Base-by-base conservation (phyloP, 2,888 invertebrate genomes). In the Scotopteryx bipunctaria region DNA sequence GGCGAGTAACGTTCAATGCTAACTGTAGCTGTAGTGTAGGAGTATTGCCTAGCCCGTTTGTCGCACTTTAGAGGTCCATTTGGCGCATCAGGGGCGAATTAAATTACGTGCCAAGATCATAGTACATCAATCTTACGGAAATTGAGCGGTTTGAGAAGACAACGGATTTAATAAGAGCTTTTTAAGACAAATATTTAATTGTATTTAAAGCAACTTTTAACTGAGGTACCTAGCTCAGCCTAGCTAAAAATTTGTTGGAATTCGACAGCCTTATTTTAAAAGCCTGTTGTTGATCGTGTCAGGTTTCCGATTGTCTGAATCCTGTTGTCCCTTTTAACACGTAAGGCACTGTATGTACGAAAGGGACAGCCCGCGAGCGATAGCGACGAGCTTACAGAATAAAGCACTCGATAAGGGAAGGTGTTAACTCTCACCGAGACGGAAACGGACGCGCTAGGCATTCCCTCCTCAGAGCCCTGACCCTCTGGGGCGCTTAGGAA, bases 381-480 rank as follows among this genome's bases (percentile, higher is more conserved):
- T n/a, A n/a, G n/a, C n/a, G n/a, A n/a, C n/a, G n/a, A n/a, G n/a
- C n/a, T n/a, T n/a, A n/a, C n/a, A n/a, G n/a, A n/a, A n/a, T n/a
- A n/a, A n/a, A n/a, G n/a, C n/a, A n/a, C n/a, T n/a, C n/a, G n/a
- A n/a, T n/a, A n/a, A n/a, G n/a, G n/a, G n/a, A n/a, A n/a, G n/a
- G n/a, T n/a, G n/a, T n/a, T n/a, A n/a, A n/a, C n/a, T n/a, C 86
- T 87, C 78, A 90, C 90, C 89, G 90, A 89, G 70, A 87, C 90
- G 59, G 89, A 83, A 61, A 89, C 84, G 41, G 89, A 87, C 66
- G 86, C 81, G 69, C 78, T 78, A 60, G 85, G 76, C 57, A 80
- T 83, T 56, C 74, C 76, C 61, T 72, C 75, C 58, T 78, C 72
- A 50, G 79, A 73, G 55, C 41, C 33, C 37, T 79, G 85, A 62